phyloP scores from a whole-genome alignment of 92 coral and sea anemone genomes.

The Diadumene lineata region DNA sequence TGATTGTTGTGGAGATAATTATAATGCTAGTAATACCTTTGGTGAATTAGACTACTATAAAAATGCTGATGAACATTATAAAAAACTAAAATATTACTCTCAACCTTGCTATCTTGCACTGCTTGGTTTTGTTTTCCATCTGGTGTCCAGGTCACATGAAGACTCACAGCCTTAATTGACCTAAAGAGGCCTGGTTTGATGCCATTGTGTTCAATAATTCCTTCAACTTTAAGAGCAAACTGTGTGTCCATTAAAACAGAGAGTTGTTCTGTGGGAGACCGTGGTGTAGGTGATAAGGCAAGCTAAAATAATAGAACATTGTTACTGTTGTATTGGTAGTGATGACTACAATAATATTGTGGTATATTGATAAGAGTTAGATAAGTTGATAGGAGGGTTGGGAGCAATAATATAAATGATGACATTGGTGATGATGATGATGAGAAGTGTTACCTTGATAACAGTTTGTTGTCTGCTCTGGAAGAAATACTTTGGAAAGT shows the following conservation, averaged over 20 bases:
- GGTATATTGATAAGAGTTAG: background rate
- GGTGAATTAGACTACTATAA: too few species aligned
- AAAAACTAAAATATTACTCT: too few species aligned
- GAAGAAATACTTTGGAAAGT: constrained; percentile 89
- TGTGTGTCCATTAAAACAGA: constrained; percentile 82
- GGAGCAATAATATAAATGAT: too few species aligned
- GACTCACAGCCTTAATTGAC: constrained; percentile 70
- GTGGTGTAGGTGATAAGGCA: constrained; percentile 90
- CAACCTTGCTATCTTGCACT: constrained; percentile 72
- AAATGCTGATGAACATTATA: too few species aligned
- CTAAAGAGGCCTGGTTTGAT: constrained; percentile 71
- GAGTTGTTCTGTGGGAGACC: constrained; percentile 71
- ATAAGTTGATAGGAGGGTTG: background rate
- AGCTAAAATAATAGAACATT: constrained; percentile 38
- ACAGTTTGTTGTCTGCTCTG: constrained; percentile 80
- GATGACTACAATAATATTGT: background rate
- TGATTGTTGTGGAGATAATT: too few species aligned
- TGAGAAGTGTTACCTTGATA: constrained; percentile 65
- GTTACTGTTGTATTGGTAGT: background rate
- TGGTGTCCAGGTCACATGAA: constrained; percentile 74
- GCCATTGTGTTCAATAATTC: constrained; percentile 80
- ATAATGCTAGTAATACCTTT: too few species aligned
- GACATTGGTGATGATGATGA: background rate
- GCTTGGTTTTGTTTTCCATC: constrained; percentile 70
- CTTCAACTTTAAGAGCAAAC: constrained; percentile 93